These are phyloP conservation scores for Caenorhabditis macrosperma DNA, from an alignment of 2,888 invertebrate genomes.

Conservation along the genomic window DNA sequence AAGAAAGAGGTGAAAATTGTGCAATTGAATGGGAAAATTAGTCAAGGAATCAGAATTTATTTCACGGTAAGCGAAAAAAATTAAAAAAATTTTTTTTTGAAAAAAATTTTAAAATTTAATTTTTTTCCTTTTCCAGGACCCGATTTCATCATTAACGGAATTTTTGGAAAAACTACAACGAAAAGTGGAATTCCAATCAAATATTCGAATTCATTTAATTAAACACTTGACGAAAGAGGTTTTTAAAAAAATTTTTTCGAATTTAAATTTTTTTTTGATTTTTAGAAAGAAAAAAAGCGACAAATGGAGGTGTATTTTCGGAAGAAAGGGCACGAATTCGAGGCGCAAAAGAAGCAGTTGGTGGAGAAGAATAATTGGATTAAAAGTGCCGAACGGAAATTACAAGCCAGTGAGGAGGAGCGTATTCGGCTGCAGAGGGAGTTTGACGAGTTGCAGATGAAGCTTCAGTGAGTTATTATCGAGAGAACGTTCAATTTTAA, in stretches of 20 bases:
- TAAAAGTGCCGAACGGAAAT: conserved; percentile 30
- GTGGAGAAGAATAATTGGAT: conserved; percentile 40
- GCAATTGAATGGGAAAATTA: conserved; percentile 28
- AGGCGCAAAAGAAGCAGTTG: conserved; percentile 29
- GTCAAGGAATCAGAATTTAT: conserved; percentile 32
- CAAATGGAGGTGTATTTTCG: conserved; percentile 41
- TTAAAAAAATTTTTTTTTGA: not conserved
- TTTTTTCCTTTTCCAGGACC: conserved; percentile 12
- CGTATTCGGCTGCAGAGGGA: not conserved
- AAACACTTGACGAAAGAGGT: conserved; percentile 51
- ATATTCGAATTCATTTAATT: conserved; percentile 19
- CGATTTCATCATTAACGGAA: conserved; percentile 19
- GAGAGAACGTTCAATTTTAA: not conserved
- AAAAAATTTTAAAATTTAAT: not conserved
- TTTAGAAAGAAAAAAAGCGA: conserved; percentile 48
- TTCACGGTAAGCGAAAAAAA: conserved; percentile 20
- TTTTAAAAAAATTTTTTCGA: not conserved
- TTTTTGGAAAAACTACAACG: conserved; percentile 25
- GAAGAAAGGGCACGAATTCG: conserved; percentile 39
- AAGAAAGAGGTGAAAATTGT: conserved; percentile 34
- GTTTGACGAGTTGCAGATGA: conserved; percentile 6
- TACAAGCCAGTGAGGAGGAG: conserved; percentile 37
- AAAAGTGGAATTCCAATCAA: conserved; percentile 42
- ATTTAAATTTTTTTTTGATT: not conserved
- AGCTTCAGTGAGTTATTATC: not conserved